phyloP scores from a whole-genome alignment of 1,140 invertebrate species.

The Camponotus vicinus region DNA sequence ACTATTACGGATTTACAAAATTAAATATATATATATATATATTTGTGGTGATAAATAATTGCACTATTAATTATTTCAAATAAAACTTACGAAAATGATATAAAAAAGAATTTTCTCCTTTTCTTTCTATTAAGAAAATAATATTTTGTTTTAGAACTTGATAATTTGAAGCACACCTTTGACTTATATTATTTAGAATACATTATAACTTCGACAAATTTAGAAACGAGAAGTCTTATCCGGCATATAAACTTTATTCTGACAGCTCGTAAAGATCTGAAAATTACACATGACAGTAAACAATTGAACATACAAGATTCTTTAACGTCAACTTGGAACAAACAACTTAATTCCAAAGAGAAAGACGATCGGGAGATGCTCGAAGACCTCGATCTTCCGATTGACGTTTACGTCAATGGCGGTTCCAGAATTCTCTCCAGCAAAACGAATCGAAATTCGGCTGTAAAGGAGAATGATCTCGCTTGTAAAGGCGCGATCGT shows the following conservation, averaged over 20 bases:
- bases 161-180: neutral
- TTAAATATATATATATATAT: neutral
- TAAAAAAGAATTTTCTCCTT: too few relatives aligned
- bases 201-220: neutral
- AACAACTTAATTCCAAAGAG: constrained; percentile 71
- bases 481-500: constrained; percentile 65
- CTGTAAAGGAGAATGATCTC: constrained; percentile 76
- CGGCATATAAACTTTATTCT: constrained; percentile 51
- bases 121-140: neutral
- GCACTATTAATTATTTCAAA: neutral
- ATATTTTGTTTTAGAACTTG: neutral
- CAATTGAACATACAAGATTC: constrained; percentile 61
- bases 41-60: neutral
- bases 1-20: neutral
- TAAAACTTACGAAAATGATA: neutral
- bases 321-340: constrained; percentile 63
- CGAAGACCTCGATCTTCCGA: neutral
- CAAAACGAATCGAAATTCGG: constrained; percentile 68
- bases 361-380: constrained; percentile 10
- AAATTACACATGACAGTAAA: constrained; percentile 67
- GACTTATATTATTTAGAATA: neutral
- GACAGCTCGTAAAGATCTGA: constrained; percentile 59
- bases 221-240: neutral
- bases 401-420: constrained; percentile 56
- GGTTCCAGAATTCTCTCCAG: constrained; percentile 66